Conservation (phyloP, 2,113 vertebrate genomes). For the Chaetorhynchus papuensis region DNA sequence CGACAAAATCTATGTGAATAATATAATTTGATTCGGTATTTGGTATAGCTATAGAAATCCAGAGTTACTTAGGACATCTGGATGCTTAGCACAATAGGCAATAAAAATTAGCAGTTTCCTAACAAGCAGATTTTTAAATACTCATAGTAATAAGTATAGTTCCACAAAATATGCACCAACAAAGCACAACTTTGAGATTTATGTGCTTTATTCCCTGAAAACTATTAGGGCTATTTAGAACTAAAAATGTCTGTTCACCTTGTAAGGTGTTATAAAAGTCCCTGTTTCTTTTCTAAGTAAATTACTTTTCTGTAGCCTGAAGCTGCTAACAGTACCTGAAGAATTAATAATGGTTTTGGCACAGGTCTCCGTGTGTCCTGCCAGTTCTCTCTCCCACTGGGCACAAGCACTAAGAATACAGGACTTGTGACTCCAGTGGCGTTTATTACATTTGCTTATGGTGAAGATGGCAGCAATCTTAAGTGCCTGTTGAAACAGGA, state of each 20-base stretch:
- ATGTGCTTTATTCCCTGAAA: not conserved
- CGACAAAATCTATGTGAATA: not conserved
- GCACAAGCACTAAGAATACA: not conserved
- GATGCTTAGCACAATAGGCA: not conserved
- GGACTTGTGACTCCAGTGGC: not conserved
- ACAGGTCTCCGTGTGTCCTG: not conserved
- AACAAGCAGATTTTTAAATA: not conserved
- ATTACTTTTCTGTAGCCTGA: slow-evolving; percentile 48
- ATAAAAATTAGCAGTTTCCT: not conserved
- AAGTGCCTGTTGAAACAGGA: not conserved
- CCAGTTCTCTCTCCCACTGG: not conserved
- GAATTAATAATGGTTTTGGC: slow-evolving; percentile 47
- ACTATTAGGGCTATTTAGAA: not conserved
- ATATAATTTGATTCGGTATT: not conserved
- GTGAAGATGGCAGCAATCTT: not conserved
- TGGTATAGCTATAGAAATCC: not conserved
- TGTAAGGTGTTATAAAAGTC: not conserved
- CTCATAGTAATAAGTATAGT: not conserved
- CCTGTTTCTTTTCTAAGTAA: slow-evolving; percentile 27
- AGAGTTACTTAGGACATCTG: not conserved
- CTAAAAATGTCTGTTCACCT: slow-evolving; percentile 9
- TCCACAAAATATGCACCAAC: not conserved
- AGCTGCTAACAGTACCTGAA: slow-evolving; percentile 32
- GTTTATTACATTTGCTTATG: not conserved
- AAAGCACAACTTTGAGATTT: not conserved